Base-by-base conservation (phyloP, 2,888 invertebrate genomes). In the Rugalucina vietnamica region DNA sequence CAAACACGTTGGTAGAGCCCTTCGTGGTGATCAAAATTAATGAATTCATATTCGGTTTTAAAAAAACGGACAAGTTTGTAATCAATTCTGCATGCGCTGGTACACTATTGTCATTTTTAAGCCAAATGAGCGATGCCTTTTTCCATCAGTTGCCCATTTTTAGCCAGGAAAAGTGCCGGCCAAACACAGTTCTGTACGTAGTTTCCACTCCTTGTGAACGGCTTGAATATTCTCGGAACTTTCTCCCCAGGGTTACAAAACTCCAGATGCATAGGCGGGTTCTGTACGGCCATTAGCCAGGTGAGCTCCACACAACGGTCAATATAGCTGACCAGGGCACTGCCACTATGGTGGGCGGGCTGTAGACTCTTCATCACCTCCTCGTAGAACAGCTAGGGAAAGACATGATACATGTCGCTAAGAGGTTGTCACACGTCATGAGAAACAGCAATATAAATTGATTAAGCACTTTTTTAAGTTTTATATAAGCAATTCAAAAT, bases 231-330 rank as follows among this genome's bases (percentile, higher is more conserved):
- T 14, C 76, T 57, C 1, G 80, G 57, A 18, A 29, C 39, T 49
- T 80, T 36, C n/a, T 88, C 88, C 8, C 82, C 85, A 32, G 76
- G 77, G 18, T 80, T 34, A 32, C 88, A 88, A 73, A 84, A 85
- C 57, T 88, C 88, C 18, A 88, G 75, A 70, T 88, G 76, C 88
- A 88, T 85, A 1, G 88, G 85, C 21, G 81, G 73, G n/a, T 74
- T 75, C 60, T 85, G 88, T 8, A 73, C 82, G n/a, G 72, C 69
- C 88, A 88, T 88, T 32, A 88, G 43, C 88, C 88, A 88, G 14
- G 72, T 72, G 24, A 85, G 71, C 29, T 88, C 88, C 0, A 88
- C 70, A 75, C 85, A 84, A 0, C 88, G 81, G 60, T 88, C 88
- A 12, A 88, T 84, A 39, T 57, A 88, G 36, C 77, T 43, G 29